Base-by-base conservation (phyloP, 1,140 invertebrate species). In the Drosophila teissieri region DNA sequence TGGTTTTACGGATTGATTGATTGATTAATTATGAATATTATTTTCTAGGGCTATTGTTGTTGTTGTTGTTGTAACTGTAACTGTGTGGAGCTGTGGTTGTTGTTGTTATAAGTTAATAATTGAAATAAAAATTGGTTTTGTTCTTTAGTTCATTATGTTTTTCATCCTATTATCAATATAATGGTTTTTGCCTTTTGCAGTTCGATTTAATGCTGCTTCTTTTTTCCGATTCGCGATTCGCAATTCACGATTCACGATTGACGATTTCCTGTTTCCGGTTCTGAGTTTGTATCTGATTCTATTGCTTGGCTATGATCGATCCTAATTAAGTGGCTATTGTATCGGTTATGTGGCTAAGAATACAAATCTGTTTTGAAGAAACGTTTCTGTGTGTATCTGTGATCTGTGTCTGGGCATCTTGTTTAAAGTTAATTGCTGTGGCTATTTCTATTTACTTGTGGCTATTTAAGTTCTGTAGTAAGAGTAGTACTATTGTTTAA, bases 401-500 rank as follows among this genome's bases (percentile, higher is more conserved):
- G 42, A 22, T 63, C 27, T 56, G 40, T 67, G 42, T 58, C 54
- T 46, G 80, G 51, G 56, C 24, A 39, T 60, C 52, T 68, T 51
- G 61, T 70, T 82, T 82, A 72, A 78, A 62, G 82, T 88, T 89
- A 89, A 83, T 83, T 70, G 73, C 80, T 89, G 78, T 89, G 73
- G 84, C 84, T 89, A 89, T 84, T 89, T 84, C 84, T 89, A 89
- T 89, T 84, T 80, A 70, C 69, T 80, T 62, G 79, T 88, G 73
- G 65, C 83, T 86, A 86, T 86, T 86, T 79, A 83, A 78, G 77
- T 88, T 86, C 67, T 77, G 83, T 86, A 76, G 79, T 86, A 76
- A 83, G 83, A 88, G 75, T 86, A 88, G 76, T 76, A 83, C 83
- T 86, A 86, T 86, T 86, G 83, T 88, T 86, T 83, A 86, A 83